Evolutionary conservation across 2,888 invertebrate species (phyloP), one percentile per base, ranked within the genome.

Genomic region (Camponotus fellah): DNA sequence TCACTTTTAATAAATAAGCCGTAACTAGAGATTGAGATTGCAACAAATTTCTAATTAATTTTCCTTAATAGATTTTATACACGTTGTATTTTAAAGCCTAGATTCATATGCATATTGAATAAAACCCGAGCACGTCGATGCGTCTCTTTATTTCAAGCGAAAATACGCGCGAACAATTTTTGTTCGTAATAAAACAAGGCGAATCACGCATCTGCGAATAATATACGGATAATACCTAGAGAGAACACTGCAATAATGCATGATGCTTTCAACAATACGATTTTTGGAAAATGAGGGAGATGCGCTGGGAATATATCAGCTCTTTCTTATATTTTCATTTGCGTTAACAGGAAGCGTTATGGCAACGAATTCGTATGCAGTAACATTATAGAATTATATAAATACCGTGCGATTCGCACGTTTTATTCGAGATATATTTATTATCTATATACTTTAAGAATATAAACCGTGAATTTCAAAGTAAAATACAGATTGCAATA

Each of bases 301-400:
- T 77, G 21, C 34, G 58, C 32, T 37, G 40, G 40, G 21, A 56
- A 21, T 40, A 69, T 69, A 34, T 68, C 26, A 68, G 32, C 66
- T 40, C 69, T 77, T 69, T 69, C 53, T 77, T 77, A 26, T 68
- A 58, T 77, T 77, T 77, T 77, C 40, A 77, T 77, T 56, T 68
- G 68, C 77, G 66, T 77, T 77, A 68, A 21, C 69, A 32, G 14
- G 40, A 77, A 77, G 58, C 69, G 34, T 58, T 69, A 32, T 43
- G 69, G 10, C 40, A 43, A 77, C 34, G 77, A 69, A 77, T 69
- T 77, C 43, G 21, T 40, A 46, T 58, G 14, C 49, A 8, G 14
- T 56, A 77, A 68, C 53, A 75, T 75, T 64, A 37, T 49, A 40
- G 26, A 10, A 3, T 14, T 53, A 34, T 9, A 32, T 26, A 53